phyloP scores from a whole-genome alignment of 2,888 invertebrate genomes.

The Tanaodytes sp. region DNA sequence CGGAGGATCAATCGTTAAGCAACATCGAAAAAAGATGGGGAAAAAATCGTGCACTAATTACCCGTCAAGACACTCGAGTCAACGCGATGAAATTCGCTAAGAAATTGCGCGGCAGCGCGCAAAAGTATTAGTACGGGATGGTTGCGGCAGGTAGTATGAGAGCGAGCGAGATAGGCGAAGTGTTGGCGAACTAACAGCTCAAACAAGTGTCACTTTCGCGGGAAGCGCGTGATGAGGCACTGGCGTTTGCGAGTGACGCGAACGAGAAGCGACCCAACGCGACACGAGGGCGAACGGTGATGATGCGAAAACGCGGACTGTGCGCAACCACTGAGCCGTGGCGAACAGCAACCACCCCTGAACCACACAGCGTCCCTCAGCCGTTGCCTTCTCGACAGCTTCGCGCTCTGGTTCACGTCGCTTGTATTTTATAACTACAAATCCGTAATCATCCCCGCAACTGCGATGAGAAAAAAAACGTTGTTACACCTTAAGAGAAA shows the following conservation, averaged over 20 bases:
- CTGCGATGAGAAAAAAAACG: not conserved
- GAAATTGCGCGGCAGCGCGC: not conserved
- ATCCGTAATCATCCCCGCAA: conserved; percentile 22
- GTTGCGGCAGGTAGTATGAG: not conserved
- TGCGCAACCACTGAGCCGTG: conserved; percentile 45
- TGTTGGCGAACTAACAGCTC: too few relatives aligned
- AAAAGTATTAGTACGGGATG: conserved; percentile 4
- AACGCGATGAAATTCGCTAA: conserved; percentile 6
- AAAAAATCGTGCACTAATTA: conserved; percentile 17
- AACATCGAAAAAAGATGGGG: too few relatives aligned
- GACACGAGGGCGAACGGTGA: conserved; percentile 37
- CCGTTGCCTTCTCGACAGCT: too few relatives aligned
- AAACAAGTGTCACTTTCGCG: conserved; percentile 45
- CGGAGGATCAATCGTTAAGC: too few relatives aligned
- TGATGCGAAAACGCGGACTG: conserved; percentile 47
- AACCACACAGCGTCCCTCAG: conserved; percentile 31
- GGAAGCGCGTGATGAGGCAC: conserved; percentile 42
- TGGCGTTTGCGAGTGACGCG: conserved; percentile 29
- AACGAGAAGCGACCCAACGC: conserved; percentile 30
- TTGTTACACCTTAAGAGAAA: not conserved
- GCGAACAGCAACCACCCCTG: conserved; percentile 34
- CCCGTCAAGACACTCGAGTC: conserved; percentile 10
- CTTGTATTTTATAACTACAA: conserved; percentile 38
- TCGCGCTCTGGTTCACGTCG: conserved; percentile 54
- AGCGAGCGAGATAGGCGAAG: conserved; percentile 1